phyloP scores from a whole-genome alignment of 2,113 vertebrate species.

The Trichechus manatus region DNA sequence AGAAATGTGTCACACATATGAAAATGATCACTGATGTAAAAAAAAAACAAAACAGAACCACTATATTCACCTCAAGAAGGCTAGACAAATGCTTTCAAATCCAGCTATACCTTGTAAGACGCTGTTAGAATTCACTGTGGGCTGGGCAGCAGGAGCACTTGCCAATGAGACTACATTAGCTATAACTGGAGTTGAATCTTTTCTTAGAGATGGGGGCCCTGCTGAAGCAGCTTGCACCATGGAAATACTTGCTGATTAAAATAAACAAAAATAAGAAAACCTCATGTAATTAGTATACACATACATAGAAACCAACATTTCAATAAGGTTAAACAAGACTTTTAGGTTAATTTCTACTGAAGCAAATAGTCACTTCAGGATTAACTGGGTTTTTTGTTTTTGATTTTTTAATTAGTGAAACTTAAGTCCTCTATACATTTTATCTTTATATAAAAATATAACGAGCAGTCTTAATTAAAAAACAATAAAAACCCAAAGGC shows the following conservation, averaged over 20 bases:
- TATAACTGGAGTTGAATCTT: constrained; percentile 96
- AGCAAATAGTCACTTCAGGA: background rate
- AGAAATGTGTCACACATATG: background rate
- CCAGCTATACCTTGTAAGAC: constrained; percentile 91
- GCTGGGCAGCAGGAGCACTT: constrained; percentile 89
- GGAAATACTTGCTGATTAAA: constrained; percentile 88
- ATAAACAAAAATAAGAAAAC: constrained; percentile 75
- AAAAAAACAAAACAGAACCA: constrained; percentile 55
- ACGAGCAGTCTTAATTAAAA: background rate
- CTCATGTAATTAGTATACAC: constrained; percentile 41
- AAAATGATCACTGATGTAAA: constrained; percentile 60
- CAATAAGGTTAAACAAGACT: constrained; percentile 28
- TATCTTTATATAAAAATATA: constrained; percentile 1
- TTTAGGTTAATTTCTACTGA: constrained; percentile 34
- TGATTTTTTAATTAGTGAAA: constrained; percentile 49
- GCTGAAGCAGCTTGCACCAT: constrained; percentile 87
- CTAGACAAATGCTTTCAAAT: constrained; percentile 1
- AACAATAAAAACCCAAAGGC: background rate
- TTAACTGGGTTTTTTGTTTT: background rate
- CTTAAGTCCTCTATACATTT: constrained; percentile 6
- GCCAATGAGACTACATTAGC: constrained; percentile 97
- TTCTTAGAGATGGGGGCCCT: constrained; percentile 88
- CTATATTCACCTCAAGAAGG: constrained; percentile 17
- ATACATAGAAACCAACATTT: constrained; percentile 52
- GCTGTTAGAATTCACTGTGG: constrained; percentile 89